phyloP scores from a whole-genome alignment of 1,140 invertebrate species.

The Rhizoglyphus robini region DNA sequence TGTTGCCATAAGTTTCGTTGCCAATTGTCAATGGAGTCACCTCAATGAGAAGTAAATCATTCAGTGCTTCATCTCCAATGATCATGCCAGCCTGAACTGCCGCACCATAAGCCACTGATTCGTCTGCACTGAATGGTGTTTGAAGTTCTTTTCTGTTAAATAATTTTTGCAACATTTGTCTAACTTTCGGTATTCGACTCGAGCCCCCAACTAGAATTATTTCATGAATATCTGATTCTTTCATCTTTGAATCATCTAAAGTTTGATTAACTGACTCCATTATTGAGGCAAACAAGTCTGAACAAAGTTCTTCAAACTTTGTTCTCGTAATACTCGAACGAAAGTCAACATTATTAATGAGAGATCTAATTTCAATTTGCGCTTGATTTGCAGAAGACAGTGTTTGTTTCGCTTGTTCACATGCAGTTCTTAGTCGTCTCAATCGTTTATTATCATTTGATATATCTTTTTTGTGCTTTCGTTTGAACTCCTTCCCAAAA shows the following conservation, averaged over 20 bases:
- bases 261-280: constrained; percentile 33
- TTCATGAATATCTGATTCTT: constrained; percentile 58
- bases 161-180: constrained; percentile 56
- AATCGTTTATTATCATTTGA: constrained; percentile 83
- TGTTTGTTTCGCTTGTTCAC: constrained; percentile 93
- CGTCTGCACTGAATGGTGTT: constrained; percentile 87
- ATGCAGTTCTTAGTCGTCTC: constrained; percentile 87
- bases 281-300: constrained; percentile 54
- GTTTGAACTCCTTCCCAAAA: constrained; percentile 96
- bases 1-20: constrained; percentile 91
- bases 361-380: constrained; percentile 89
- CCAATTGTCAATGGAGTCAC: constrained; percentile 86
- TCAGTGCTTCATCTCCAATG: constrained; percentile 81
- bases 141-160: constrained; percentile 90
- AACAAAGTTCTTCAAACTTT: constrained; percentile 82
- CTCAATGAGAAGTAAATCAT: constrained; percentile 77
- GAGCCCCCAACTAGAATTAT: constrained; percentile 95
- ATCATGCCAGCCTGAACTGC: constrained; percentile 64
- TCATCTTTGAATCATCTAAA: constrained; percentile 33
- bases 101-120: constrained; percentile 65
- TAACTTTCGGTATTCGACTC: constrained; percentile 95
- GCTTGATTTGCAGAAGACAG: constrained; percentile 90
- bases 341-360: too few relatives aligned
- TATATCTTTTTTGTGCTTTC: constrained; percentile 96
- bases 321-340: constrained; percentile 86